Conservation (phyloP, 2,113 vertebrate species). For the Pseudonaja textilis region DNA sequence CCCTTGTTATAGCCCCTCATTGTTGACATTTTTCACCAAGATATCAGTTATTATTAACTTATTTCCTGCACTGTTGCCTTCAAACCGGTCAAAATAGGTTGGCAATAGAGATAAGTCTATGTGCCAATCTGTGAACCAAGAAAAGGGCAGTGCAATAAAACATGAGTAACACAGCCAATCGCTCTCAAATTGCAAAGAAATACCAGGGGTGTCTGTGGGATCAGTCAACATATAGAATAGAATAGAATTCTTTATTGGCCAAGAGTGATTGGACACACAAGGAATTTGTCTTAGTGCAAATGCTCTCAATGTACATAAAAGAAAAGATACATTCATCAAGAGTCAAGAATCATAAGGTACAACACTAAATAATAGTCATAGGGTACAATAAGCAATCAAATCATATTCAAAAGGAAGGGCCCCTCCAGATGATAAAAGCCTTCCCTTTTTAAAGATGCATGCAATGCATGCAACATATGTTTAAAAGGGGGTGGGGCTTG, state of each 20-base stretch:
- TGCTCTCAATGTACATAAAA: too few species aligned
- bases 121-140: not conserved
- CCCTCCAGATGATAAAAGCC: not conserved
- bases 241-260: too few species aligned
- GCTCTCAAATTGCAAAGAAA: not conserved
- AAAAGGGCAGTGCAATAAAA: not conserved
- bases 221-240: not conserved
- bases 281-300: too few species aligned
- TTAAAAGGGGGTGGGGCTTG: not conserved
- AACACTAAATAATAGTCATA: too few species aligned
- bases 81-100: not conserved
- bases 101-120: not conserved
- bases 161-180: not conserved
- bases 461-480: not conserved
- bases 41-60: not conserved
- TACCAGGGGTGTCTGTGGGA: not conserved
- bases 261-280: too few species aligned
- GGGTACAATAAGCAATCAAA: too few species aligned
- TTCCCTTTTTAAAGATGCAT: not conserved
- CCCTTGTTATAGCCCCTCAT: not conserved
- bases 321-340: too few species aligned
- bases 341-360: too few species aligned
- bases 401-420: not conserved
- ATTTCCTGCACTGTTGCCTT: not conserved
- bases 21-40: not conserved